Evolutionary conservation across 2,888 invertebrate genomes (phyloP).

Genomic region (Biston stratarius): DNA sequence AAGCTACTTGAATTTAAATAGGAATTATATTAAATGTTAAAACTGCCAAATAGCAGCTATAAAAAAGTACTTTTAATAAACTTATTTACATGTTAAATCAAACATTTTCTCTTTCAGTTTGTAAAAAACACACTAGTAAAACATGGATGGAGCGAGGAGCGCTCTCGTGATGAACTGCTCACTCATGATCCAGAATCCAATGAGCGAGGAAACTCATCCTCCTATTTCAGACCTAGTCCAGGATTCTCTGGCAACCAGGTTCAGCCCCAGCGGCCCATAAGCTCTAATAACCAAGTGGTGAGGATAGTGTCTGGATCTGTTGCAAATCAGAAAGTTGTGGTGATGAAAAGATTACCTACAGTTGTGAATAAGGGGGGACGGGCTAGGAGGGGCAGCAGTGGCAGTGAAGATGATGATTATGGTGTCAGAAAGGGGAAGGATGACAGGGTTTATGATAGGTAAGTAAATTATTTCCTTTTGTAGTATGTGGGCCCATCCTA

Average conservation of each 20-base stretch:
- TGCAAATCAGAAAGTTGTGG: conserved; percentile 50
- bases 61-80: background rate
- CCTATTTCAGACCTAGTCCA: conserved; percentile 58
- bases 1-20: too few relatives aligned
- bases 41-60: too few relatives aligned
- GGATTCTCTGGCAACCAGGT: conserved; percentile 57
- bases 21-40: too few relatives aligned
- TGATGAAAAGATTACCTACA: conserved; percentile 52
- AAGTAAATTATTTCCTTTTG: conserved; percentile 40
- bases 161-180: conserved; percentile 83
- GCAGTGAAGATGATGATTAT: conserved; percentile 87
- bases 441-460: conserved; percentile 89
- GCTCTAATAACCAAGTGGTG: conserved; percentile 5
- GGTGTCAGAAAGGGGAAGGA: conserved; percentile 87
- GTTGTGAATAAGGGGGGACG: conserved; percentile 71
- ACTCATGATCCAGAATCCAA: conserved; percentile 80
- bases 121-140: conserved; percentile 84
- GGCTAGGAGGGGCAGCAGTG: conserved; percentile 80
- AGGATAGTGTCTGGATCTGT: conserved; percentile 38
- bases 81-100: background rate
- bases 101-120: conserved; percentile 68
- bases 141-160: conserved; percentile 85
- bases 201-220: conserved; percentile 56
- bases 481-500: background rate
- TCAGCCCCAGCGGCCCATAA: background rate